Base-by-base conservation (phyloP, 1,140 invertebrate genomes). In the Rhagoletis pomonella region DNA sequence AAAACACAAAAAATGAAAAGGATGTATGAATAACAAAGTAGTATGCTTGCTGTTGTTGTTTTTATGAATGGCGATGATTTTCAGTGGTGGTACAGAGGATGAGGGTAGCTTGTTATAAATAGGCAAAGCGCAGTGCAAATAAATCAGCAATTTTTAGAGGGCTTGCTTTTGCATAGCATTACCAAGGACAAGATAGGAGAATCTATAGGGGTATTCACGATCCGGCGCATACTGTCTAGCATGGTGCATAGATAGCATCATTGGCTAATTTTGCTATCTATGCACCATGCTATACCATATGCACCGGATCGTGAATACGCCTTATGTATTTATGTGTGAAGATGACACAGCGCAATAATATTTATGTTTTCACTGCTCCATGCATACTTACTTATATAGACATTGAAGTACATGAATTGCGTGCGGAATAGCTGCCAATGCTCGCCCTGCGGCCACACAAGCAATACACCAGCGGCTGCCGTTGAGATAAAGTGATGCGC, bases 401-500 rank as follows among this genome's bases (percentile, higher is more conserved):
- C 96, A 91, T 98, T 98, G 91, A 98, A 98, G 94, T 96, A 96
- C 95, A 98, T 97, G 90, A 99, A 99, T 91, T 99, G 98, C 88
- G 95, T 95, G 50, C 98, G 95, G 93, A 99, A 99, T 89, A 95
- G 92, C 89, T 97, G 96, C 96, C 99, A 99, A 7, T 97, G 96
- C 59, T 96, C 95, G 88, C 97, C 97, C 93, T 99, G 98, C 39
- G 98, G 98, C 99, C 99, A 99, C 65, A 99, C 98, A n/a, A 99
- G 95, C 19, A 99, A 94, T 67, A 99, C 97, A 10, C 97, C 99
- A 81, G 98, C 96, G 58, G 98, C 96, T 7, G 97, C 97, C 0
- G 98, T 99, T 0, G 98, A 99, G 88, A 99, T 96, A 93, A 99
- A 99, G 94, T 99, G 99, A 94, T 99, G 98, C n/a, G 98, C 94